A percentile compares a stretch with the other conserved stretches of the same genome.
These are phyloP conservation scores for Pseudomyrmex flavicornis DNA, from an alignment of 1,140 invertebrate genomes.

Conservation along the genomic window DNA sequence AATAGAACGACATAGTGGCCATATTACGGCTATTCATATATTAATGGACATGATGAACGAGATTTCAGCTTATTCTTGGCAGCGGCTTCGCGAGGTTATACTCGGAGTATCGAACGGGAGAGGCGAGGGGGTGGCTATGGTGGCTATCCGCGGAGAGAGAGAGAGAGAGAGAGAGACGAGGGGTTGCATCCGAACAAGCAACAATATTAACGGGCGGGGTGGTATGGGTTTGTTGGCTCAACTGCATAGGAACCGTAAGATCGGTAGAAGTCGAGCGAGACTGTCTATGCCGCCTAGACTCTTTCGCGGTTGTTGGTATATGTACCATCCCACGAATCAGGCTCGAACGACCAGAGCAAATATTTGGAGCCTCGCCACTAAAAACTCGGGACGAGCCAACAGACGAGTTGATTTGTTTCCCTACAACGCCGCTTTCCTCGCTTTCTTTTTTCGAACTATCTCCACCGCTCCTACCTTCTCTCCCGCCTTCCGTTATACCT, in stretches of 20 bases:
- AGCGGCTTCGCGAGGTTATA: slow-evolving; percentile 61
- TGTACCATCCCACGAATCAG: slow-evolving; percentile 73
- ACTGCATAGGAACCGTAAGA: slow-evolving; percentile 59
- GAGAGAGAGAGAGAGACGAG: background rate
- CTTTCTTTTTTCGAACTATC: slow-evolving; percentile 63
- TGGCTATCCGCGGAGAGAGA: background rate
- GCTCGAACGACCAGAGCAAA: slow-evolving; percentile 80
- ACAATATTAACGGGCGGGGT: slow-evolving; percentile 57
- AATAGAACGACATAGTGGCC: slow-evolving; percentile 68
- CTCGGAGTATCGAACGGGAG: slow-evolving; percentile 60
- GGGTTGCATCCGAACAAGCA: slow-evolving; percentile 67
- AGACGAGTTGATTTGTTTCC: slow-evolving; percentile 84
- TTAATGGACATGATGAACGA: slow-evolving; percentile 82
- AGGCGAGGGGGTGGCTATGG: slow-evolving; percentile 14
- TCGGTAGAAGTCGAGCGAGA: slow-evolving; percentile 53
- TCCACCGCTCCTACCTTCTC: slow-evolving; percentile 27
- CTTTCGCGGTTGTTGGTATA: slow-evolving; percentile 66
- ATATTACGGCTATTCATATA: slow-evolving; percentile 80
- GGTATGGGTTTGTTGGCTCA: slow-evolving; percentile 72
- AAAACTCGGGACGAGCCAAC: slow-evolving; percentile 84
- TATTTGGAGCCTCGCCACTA: slow-evolving; percentile 85
- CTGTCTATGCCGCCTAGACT: slow-evolving; percentile 37
- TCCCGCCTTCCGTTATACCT: slow-evolving; percentile 41
- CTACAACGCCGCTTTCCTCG: slow-evolving; percentile 76
- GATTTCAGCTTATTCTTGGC: slow-evolving; percentile 82